A percentile compares a stretch with the other conserved stretches of the same genome.
These are phyloP conservation scores for Gymnocypris eckloni DNA, from an alignment of 2,797 vertebrate species.

Conservation along the genomic window DNA sequence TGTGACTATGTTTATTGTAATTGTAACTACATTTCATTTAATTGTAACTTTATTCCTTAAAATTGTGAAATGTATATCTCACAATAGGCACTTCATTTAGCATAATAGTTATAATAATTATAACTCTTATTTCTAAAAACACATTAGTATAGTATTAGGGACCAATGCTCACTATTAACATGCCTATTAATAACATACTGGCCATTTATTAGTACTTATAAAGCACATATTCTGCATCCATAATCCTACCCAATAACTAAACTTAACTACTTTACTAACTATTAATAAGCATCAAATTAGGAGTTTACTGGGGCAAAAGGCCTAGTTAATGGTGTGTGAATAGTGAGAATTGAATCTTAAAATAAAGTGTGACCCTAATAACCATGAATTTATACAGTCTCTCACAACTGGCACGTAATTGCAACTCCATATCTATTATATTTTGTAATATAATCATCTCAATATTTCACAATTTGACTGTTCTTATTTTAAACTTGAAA, in stretches of 20 bases:
- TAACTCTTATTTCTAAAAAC: background rate
- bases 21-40: background rate
- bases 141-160: too few relatives aligned
- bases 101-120: background rate
- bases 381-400: background rate
- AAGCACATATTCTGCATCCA: background rate
- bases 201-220: background rate
- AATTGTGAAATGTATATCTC: background rate
- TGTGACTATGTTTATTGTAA: background rate
- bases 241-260: background rate
- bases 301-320: too few relatives aligned
- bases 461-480: background rate
- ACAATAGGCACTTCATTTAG: background rate
- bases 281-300: too few relatives aligned
- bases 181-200: too few relatives aligned
- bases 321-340: too few relatives aligned
- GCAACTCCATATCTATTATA: background rate
- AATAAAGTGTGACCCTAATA: too few relatives aligned
- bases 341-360: too few relatives aligned
- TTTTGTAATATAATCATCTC: background rate
- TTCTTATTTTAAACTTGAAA: background rate
- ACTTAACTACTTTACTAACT: background rate
- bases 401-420: background rate
- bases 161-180: too few relatives aligned
- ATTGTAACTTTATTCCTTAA: background rate